Evolutionary conservation across 2,888 invertebrate species (phyloP), one percentile per base, ranked within the genome.

Genomic region (Nudaria mundana): DNA sequence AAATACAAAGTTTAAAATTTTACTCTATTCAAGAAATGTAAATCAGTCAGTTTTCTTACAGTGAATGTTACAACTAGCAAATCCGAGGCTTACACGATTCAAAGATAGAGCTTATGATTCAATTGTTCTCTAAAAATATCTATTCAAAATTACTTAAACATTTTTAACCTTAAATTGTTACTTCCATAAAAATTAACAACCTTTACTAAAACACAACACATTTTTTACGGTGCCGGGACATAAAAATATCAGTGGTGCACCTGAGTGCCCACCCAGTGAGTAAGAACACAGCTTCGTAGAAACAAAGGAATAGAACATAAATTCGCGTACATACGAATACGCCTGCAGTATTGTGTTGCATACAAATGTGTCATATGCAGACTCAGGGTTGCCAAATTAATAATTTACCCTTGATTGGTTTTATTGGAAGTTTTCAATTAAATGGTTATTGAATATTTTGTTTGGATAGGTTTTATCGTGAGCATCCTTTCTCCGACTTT

Each of bases 211-310:
- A 6, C 7, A 7, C 12, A 11, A 23, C 13, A 10, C 13, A 16
- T 10, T 25, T 10, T 7, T 7, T 15, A 30, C 24, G 12, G 5
- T 29, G 25, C 32, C 37, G 14, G 26, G 7, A 18, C n/a, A 45
- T 52, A 43, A 52, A 50, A 55, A 28, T 45, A 50, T 59, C 52
- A 63, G 38, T 23, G 58, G 53, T 63, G 51, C 53, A 51, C 45
- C 49, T 65, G 63, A 71, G 69, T 65, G 63, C 71, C 69, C 83
- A 81, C 83, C 84, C 84, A 82, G 54, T 47, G 63, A 14, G 71
- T 53, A 32, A 42, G 67, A 50, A 31, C 54, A 50, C 34, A 49
- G 48, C 52, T 81, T 80, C 81, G 70, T 52, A 71, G 81, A 81
- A 81, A 67, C 65, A 67, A 68, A 70, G 63, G 66, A 56, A 55